A percentile compares a stretch with the other conserved stretches of the same genome.
Conservation (phyloP, 1,140 invertebrate genomes). For the Plodia interpunctella region DNA sequence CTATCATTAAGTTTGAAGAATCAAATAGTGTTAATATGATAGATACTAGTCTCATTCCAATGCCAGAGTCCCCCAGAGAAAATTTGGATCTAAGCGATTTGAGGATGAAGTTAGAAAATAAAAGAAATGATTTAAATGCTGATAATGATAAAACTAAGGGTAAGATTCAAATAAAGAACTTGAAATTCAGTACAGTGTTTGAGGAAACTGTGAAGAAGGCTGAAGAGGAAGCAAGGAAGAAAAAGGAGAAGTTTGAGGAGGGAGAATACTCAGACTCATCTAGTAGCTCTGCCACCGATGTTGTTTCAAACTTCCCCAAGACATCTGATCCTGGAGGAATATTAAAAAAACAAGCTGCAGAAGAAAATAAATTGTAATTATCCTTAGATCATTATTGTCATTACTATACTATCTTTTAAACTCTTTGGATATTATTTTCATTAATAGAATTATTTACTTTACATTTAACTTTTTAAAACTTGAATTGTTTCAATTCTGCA, state of each 20-base stretch:
- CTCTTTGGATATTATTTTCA: too few relatives aligned
- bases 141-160: constrained; percentile 66
- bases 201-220: constrained; percentile 81
- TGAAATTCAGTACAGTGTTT: constrained; percentile 82
- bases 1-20: constrained; percentile 28
- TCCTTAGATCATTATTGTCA: not conserved
- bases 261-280: constrained; percentile 80
- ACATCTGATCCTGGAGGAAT: constrained; percentile 67
- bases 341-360: constrained; percentile 65
- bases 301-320: constrained; percentile 71
- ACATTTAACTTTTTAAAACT: too few relatives aligned
- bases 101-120: constrained; percentile 36
- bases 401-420: too few relatives aligned
- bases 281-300: constrained; percentile 74
- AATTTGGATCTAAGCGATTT: constrained; percentile 33
- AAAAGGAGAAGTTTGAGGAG: constrained; percentile 80
- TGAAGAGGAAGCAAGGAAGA: constrained; percentile 80
- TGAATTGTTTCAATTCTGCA: too few relatives aligned
- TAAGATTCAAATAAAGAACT: constrained; percentile 80
- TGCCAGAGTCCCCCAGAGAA: constrained; percentile 54
- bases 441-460: too few relatives aligned
- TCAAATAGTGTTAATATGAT: constrained; percentile 20
- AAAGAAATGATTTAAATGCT: constrained; percentile 31
- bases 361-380: constrained; percentile 70
- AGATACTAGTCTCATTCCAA: constrained; percentile 52